Percentiles rank a stretch among this genome's conserved stretches.
Conservation (phyloP, 2,888 invertebrate species). For the Lasioglossum pauxillum region DNA sequence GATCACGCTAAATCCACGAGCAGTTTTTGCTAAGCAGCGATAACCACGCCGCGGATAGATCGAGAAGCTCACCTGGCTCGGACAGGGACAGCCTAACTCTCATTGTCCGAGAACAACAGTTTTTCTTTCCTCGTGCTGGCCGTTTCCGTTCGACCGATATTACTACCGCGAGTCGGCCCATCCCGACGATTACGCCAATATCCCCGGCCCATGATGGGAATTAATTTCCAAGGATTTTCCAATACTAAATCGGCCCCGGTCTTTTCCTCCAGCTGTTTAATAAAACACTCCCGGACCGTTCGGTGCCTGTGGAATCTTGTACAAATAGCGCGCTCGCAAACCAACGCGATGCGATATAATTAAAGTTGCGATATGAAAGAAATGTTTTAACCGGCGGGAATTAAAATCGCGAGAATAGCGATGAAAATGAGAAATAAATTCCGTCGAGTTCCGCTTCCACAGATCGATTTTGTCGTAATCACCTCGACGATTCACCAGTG, state of each 20-base stretch:
- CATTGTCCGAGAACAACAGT: conserved; percentile 42
- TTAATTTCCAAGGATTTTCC: conserved; percentile 42
- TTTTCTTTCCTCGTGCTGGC: conserved; percentile 9
- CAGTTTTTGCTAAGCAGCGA: conserved; percentile 17
- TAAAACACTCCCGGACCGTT: conserved; percentile 11
- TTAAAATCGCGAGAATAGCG: not conserved
- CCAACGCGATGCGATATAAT: conserved; percentile 8
- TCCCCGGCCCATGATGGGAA: conserved; percentile 11
- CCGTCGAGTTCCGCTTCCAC: not conserved
- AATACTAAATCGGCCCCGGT: not conserved
- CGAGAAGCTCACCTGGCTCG: not conserved
- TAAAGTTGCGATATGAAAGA: conserved; percentile 7
- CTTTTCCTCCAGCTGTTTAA: not conserved
- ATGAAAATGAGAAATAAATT: not conserved
- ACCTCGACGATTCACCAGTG: not conserved
- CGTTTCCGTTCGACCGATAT: conserved; percentile 41
- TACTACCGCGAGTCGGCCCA: conserved; percentile 7
- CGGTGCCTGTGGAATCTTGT: not conserved
- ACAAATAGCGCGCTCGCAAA: not conserved
- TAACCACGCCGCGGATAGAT: conserved; percentile 27
- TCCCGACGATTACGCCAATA: conserved; percentile 23
- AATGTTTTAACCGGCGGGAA: not conserved
- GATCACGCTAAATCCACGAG: conserved; percentile 34
- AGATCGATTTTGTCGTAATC: not conserved
- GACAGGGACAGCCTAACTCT: conserved; percentile 28